Conservation (phyloP, 2,888 invertebrate species). For the Ptilodon capucinus region DNA sequence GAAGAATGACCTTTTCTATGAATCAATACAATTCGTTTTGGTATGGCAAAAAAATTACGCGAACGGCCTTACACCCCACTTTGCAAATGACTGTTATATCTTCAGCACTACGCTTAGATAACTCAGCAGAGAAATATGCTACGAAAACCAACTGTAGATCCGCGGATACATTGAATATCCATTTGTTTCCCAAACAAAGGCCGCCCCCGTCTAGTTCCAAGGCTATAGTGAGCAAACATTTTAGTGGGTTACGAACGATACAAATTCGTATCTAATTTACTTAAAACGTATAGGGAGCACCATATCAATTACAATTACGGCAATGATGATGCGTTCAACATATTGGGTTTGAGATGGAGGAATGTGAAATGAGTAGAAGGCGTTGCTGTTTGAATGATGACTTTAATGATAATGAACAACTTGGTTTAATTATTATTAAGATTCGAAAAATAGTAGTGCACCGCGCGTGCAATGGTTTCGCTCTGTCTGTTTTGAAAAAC, state of each 20-base stretch:
- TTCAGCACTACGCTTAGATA: neutral
- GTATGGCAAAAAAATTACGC: too few relatives aligned
- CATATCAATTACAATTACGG: neutral
- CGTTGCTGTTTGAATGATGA: too few relatives aligned
- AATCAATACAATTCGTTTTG: too few relatives aligned
- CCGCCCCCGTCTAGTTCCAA: neutral
- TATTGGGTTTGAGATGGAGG: too few relatives aligned
- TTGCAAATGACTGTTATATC: neutral
- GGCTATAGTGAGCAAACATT: conserved; percentile 1
- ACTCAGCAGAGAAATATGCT: neutral
- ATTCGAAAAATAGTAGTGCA: too few relatives aligned
- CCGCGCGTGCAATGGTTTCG: too few relatives aligned
- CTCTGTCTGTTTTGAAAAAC: too few relatives aligned
- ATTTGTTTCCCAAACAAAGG: conserved; percentile 4
- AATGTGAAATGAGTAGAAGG: too few relatives aligned
- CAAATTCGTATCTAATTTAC: neutral
- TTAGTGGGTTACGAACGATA: conserved; percentile 1
- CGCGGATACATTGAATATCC: neutral
- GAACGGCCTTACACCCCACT: neutral
- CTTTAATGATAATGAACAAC: too few relatives aligned
- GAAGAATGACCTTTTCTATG: too few relatives aligned
- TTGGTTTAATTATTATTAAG: too few relatives aligned
- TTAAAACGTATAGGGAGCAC: neutral
- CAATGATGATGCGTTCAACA: too few relatives aligned
- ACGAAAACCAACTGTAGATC: neutral